Evolutionary conservation across 2,797 vertebrate genomes (phyloP).

Genomic region (Coregonus suidteri): DNA sequence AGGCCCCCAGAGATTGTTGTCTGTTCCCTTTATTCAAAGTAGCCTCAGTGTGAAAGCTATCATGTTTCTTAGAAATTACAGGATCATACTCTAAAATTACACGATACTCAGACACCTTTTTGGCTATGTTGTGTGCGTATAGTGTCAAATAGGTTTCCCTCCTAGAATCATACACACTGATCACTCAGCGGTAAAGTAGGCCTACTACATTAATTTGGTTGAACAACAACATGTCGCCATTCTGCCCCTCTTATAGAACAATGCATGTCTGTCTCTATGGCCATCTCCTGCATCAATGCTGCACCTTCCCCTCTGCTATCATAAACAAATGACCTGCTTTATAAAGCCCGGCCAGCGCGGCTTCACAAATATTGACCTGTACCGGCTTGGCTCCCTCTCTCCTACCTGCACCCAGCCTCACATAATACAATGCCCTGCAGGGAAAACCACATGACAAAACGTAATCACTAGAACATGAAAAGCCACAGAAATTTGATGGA

Average conservation of each 20-base stretch:
- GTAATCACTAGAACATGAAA: background rate
- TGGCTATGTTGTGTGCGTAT: background rate
- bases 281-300: slow-evolving; percentile 44
- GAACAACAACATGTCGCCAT: slow-evolving; percentile 38
- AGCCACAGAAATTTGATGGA: background rate
- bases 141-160: background rate
- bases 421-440: slow-evolving; percentile 38
- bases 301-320: slow-evolving; percentile 61
- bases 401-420: slow-evolving; percentile 32
- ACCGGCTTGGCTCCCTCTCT: slow-evolving; percentile 37
- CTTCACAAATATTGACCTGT: slow-evolving; percentile 76
- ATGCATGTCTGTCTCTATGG: slow-evolving; percentile 29
- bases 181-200: background rate
- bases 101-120: background rate
- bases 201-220: slow-evolving; percentile 7
- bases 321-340: slow-evolving; percentile 66
- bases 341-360: slow-evolving; percentile 53
- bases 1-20: slow-evolving; percentile 37
- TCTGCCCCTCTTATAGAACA: slow-evolving; percentile 39
- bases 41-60: slow-evolving; percentile 26
- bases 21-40: slow-evolving; percentile 54
- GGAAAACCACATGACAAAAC: background rate
- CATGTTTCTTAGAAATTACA: background rate
- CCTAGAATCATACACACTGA: background rate
- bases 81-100: background rate